These are phyloP conservation scores for Chrysochloris asiatica DNA, from an alignment of 2,113 vertebrate species.

Conservation along the genomic window DNA sequence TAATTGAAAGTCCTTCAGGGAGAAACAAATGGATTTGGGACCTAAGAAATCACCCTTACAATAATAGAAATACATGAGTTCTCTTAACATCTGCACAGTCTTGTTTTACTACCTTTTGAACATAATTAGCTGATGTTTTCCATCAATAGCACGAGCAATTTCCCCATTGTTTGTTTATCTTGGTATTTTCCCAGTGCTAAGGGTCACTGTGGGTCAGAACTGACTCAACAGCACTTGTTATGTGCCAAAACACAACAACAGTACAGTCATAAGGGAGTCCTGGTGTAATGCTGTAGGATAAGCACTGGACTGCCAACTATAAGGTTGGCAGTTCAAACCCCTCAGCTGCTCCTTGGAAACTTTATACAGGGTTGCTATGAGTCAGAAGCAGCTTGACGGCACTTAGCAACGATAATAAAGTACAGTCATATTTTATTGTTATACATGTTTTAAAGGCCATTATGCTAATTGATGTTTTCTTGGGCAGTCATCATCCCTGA, in stretches of 20 bases:
- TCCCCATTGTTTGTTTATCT: neutral
- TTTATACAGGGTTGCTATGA: too few species aligned
- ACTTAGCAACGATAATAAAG: too few species aligned
- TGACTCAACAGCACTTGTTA: too few species aligned
- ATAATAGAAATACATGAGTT: neutral
- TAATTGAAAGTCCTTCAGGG: neutral
- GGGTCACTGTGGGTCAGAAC: too few species aligned
- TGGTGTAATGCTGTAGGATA: too few species aligned
- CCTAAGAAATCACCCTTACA: neutral
- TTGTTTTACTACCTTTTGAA: neutral
- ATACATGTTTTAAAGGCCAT: neutral
- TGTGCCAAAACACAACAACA: too few species aligned
- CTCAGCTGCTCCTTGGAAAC: too few species aligned
- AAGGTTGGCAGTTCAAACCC: too few species aligned
- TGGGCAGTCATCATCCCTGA: neutral
- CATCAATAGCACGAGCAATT: neutral
- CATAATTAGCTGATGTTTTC: neutral
- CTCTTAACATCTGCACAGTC: neutral
- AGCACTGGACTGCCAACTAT: too few species aligned
- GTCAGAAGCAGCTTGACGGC: too few species aligned
- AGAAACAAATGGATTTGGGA: conserved; percentile 9
- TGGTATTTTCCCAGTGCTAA: neutral
- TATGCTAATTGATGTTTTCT: neutral
- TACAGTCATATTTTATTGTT: neutral
- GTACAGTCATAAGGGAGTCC: too few species aligned